Percentiles rank a stretch among this genome's conserved stretches.
Conservation (phyloP, 2,113 vertebrate species). For the Romanogobio albipinnatus region DNA sequence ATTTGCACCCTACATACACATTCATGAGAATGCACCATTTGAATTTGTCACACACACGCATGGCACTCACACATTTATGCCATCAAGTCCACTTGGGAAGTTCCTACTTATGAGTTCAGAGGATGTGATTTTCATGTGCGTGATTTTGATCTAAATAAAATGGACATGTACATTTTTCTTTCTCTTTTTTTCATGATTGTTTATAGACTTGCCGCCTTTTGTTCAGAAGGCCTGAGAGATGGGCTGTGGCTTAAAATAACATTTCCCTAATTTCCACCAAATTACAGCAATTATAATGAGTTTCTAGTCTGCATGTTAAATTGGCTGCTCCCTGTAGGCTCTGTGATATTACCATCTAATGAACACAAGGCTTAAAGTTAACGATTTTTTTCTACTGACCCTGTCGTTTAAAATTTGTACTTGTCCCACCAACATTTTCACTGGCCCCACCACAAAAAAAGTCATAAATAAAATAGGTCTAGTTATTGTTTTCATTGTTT, state of each 20-base stretch:
- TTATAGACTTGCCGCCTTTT: background rate
- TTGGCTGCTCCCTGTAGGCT: background rate
- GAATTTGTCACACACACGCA: conserved; percentile 1
- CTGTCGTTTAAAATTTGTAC: no score
- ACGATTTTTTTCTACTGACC: no score
- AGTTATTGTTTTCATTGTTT: no score
- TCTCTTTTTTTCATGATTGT: background rate
- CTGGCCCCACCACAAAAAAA: no score
- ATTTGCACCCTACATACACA: background rate
- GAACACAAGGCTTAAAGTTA: no score
- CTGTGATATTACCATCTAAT: background rate
- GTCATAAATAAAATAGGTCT: no score
- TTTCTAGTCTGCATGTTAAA: conserved; percentile 21
- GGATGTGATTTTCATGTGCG: background rate
- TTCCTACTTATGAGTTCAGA: background rate
- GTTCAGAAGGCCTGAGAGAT: background rate
- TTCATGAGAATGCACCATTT: background rate
- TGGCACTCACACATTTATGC: background rate
- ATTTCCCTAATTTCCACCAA: conserved; percentile 14
- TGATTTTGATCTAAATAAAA: background rate
- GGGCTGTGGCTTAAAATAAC: conserved; percentile 24
- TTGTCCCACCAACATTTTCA: no score
- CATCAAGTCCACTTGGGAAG: conserved; percentile 2
- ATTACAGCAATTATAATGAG: background rate
- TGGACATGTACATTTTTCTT: background rate